phyloP scores from a whole-genome alignment of 2,797 vertebrate species.

The Margarornis squamiger region DNA sequence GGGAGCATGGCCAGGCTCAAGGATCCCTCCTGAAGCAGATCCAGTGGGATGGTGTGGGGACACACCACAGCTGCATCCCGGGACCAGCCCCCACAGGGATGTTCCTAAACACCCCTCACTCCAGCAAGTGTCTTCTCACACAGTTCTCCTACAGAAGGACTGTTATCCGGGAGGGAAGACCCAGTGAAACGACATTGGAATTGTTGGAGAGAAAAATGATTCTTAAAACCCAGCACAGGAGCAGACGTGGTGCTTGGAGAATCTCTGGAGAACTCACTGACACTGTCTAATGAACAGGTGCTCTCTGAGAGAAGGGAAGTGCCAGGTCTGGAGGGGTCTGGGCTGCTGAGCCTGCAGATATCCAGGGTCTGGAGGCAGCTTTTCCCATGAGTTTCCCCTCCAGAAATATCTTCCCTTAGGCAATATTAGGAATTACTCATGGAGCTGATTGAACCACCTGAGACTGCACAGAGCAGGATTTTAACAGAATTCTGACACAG shows the following conservation, averaged over 20 bases:
- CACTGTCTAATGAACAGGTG: fast-evolving
- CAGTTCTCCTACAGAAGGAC: fast-evolving
- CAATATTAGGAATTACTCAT: not conserved
- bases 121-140: fast-evolving
- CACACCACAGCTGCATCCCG: not conserved
- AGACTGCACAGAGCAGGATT: not conserved
- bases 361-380: fast-evolving
- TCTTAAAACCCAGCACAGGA: not conserved
- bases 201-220: not conserved
- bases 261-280: not conserved
- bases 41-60: not conserved
- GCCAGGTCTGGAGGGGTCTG: not conserved
- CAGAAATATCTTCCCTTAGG: not conserved
- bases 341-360: not conserved
- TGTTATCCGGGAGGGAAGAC: fast-evolving
- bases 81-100: no score
- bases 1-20: fast-evolving
- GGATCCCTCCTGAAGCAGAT: not conserved
- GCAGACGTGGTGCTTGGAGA: fast-evolving
- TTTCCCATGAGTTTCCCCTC: not conserved
- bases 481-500: not conserved
- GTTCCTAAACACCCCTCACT: fast-evolving
- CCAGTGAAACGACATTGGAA: fast-evolving
- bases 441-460: not conserved
- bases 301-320: no score